Percentiles rank a stretch among this genome's conserved stretches.
These are phyloP conservation scores for Bradypodion pumilum DNA, from an alignment of 2,797 vertebrate genomes.

Conservation along the genomic window DNA sequence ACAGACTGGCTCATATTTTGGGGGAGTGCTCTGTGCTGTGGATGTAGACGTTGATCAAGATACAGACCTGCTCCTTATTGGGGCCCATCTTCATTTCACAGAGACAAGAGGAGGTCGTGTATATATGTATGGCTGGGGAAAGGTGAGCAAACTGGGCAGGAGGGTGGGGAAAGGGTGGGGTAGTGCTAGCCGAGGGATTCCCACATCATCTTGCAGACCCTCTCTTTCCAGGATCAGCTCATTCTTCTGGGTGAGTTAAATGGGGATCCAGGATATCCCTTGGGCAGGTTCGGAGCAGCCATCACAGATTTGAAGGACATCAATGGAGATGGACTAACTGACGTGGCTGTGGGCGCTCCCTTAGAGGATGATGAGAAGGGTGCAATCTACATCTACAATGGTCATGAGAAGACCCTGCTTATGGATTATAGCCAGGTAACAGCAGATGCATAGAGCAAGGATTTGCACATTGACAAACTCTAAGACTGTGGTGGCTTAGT, in stretches of 20 bases:
- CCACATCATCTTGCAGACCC: not conserved
- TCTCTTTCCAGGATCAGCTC: slow-evolving; percentile 4
- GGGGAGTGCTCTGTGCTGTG: slow-evolving; percentile 79
- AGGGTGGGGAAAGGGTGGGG: rapidly evolving
- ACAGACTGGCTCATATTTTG: slow-evolving; percentile 89
- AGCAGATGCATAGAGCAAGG: not conserved
- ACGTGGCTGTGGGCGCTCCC: slow-evolving; percentile 87
- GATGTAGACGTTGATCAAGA: slow-evolving; percentile 77
- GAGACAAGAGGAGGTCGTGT: slow-evolving; percentile 77
- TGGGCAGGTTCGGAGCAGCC: slow-evolving; percentile 80
- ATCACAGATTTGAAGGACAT: slow-evolving; percentile 81
- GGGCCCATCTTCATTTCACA: slow-evolving; percentile 78
- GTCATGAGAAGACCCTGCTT: slow-evolving; percentile 67
- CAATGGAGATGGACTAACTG: slow-evolving; percentile 81
- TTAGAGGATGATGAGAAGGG: slow-evolving; percentile 79
- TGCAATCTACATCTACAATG: slow-evolving; percentile 85
- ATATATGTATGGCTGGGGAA: slow-evolving; percentile 73
- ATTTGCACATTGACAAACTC: not conserved
- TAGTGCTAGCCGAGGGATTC: not conserved
- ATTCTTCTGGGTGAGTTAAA: slow-evolving; percentile 40
- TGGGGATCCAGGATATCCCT: slow-evolving; percentile 63
- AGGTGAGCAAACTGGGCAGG: slow-evolving; percentile 44
- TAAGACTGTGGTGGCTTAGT: too few species aligned
- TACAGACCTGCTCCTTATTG: slow-evolving; percentile 84
- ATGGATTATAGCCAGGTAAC: slow-evolving; percentile 78